Evolutionary conservation across 2,797 vertebrate genomes (phyloP), one percentile per base, ranked within the genome.

Genomic region (Leuciscus waleckii): DNA sequence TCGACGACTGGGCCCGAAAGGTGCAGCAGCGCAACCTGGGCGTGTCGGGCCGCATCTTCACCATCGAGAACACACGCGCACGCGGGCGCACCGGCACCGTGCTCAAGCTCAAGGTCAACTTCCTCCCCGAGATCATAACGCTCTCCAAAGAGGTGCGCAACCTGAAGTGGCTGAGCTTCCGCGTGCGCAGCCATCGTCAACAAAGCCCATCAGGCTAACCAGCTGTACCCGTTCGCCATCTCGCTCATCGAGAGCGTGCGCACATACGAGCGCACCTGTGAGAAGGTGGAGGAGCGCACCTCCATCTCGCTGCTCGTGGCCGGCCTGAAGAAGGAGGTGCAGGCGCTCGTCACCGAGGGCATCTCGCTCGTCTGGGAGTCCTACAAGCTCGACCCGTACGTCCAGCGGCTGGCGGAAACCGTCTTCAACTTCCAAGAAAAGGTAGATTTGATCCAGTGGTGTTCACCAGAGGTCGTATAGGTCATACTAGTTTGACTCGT

Each of bases 401-500:
- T 99, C 19, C 98, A 99, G 89, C 97, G 98, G 35, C 92, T 99
- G 81, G 98, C 98, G 0, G 98, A 99, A 94, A 99, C 97, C 0
- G 98, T 99, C 90, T 99, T 99, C 95, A 99, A 98, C 92, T 99
- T 99, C 93, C 98, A 99, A 87, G 98, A 99, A 81, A 99, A 99
- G 97, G 98, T 99, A 78, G 9, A 94, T 49, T 5, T 49, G 14
- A 1, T 46, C 39, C 39, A 37, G 37, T 37, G 90, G 35, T 7
- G 7, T 39, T 39, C 37, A 9, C 43, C 43, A 46, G 43, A 13
- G 0, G 13, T 14, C 13, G 4, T 5, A 5, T 1, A 11, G 11
- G 43, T 1, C 39, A 41, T 1, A 5, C 46, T 4, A 13, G 41
- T 43, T 43, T 10, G 9, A 41, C 41, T 41, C 41, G 0, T 43